Conservation (phyloP, 2,797 vertebrate species). For the Chrysocyon brachyurus region DNA sequence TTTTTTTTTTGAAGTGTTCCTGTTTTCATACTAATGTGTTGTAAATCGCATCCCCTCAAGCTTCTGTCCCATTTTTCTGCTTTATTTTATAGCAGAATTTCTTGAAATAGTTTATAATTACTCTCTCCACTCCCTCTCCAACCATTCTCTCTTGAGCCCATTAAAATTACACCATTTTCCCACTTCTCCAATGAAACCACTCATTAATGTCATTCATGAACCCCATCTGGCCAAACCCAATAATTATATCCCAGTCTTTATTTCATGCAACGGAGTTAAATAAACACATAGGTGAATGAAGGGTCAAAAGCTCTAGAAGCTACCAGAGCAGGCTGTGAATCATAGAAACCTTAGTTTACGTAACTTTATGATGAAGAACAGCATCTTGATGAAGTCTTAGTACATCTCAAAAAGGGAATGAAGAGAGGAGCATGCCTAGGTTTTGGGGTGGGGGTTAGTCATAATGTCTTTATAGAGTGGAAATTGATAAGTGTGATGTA, state of each 20-base stretch:
- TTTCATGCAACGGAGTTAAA: not conserved
- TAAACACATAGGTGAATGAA: not conserved
- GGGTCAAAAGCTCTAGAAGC: not conserved
- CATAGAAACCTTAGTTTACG: not conserved
- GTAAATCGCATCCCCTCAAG: not conserved
- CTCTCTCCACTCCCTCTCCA: not conserved
- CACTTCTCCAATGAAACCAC: not conserved
- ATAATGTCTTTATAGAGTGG: not conserved
- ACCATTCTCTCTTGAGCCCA: not conserved
- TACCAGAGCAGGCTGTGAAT: not conserved
- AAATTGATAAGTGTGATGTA: not conserved
- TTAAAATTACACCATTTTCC: not conserved
- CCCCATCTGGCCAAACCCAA: not conserved
- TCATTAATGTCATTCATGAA: not conserved
- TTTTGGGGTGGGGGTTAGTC: not conserved
- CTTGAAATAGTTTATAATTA: not conserved
- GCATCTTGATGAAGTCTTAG: not conserved
- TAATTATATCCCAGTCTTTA: not conserved
- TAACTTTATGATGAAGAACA: not conserved
- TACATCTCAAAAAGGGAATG: not conserved
- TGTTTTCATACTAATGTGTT: not conserved
- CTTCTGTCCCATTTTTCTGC: slow-evolving; percentile 22
- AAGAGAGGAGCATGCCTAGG: not conserved
- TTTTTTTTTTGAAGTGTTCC: not conserved
- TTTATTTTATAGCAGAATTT: slow-evolving; percentile 31